phyloP scores from a whole-genome alignment of 1,140 invertebrate genomes.

The Teleogryllus occipitalis region DNA sequence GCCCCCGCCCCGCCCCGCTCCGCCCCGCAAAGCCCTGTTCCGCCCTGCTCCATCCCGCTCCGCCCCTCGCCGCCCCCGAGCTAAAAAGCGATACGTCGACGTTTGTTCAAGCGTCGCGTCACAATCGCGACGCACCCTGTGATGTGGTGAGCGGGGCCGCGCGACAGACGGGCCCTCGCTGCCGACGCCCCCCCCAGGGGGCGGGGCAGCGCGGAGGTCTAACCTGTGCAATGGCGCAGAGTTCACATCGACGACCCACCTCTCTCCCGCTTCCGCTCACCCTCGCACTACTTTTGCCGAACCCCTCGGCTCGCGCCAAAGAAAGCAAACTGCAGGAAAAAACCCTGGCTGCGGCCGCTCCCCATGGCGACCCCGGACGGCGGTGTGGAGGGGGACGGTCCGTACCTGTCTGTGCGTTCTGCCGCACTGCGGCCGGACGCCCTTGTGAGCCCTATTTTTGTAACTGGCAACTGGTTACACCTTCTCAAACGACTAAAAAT shows the following conservation, averaged over 20 bases:
- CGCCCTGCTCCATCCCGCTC: too few relatives aligned
- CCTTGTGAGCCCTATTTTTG: not conserved
- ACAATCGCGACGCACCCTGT: not conserved
- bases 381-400: too few relatives aligned
- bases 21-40: too few relatives aligned
- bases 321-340: not conserved
- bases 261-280: too few relatives aligned
- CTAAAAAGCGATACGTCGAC: not conserved
- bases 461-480: not conserved
- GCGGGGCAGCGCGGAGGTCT: not conserved
- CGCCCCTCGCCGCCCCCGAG: too few relatives aligned
- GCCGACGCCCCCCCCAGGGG: too few relatives aligned
- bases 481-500: not conserved
- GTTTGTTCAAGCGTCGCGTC: not conserved
- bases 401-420: not conserved
- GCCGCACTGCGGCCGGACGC: not conserved
- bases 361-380: too few relatives aligned
- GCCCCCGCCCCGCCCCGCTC: too few relatives aligned
- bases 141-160: not conserved
- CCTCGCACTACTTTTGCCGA: not conserved
- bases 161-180: not conserved
- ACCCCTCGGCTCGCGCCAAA: not conserved
- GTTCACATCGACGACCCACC: not conserved
- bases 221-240: not conserved
- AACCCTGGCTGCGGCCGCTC: too few relatives aligned